Evolutionary conservation across 2,888 invertebrate genomes (phyloP).

Genomic region (Synanthedon formicaeformis): DNA sequence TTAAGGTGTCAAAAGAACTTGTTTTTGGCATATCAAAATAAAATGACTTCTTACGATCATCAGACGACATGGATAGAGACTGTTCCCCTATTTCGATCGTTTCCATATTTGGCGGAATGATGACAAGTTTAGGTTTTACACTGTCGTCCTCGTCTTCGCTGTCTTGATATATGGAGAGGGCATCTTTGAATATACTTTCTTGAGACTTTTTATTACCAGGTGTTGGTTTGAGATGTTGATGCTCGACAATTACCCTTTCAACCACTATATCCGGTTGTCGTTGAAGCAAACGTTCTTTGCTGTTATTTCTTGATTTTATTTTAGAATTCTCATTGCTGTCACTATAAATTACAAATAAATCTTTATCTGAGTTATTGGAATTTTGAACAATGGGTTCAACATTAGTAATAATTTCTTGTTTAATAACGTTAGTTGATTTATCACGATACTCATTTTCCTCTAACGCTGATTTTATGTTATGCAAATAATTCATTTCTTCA

Average conservation of each 20-base stretch:
- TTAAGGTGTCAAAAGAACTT: slow-evolving; percentile 17
- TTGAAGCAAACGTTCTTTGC: slow-evolving; percentile 13
- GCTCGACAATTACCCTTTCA: background rate
- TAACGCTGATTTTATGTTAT: slow-evolving; percentile 2
- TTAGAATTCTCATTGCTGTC: slow-evolving; percentile 27
- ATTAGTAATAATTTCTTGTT: slow-evolving; percentile 8
- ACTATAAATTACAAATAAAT: slow-evolving; percentile 41
- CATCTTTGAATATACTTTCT: background rate
- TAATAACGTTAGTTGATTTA: slow-evolving; percentile 10
- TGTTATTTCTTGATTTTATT: slow-evolving; percentile 9
- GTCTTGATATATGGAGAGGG: slow-evolving; percentile 7
- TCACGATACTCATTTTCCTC: too few species aligned
- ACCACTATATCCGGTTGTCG: background rate
- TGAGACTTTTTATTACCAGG: background rate
- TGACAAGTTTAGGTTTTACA: slow-evolving; percentile 28
- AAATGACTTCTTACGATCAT: slow-evolving; percentile 29
- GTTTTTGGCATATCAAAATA: slow-evolving; percentile 24
- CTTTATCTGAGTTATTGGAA: slow-evolving; percentile 24
- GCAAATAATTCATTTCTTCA: slow-evolving; percentile 8
- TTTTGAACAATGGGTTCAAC: slow-evolving; percentile 15
- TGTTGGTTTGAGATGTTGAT: background rate
- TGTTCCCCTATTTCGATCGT: slow-evolving; percentile 19
- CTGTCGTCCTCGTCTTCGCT: slow-evolving; percentile 20
- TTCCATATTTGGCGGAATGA: slow-evolving; percentile 31
- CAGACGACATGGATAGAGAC: slow-evolving; percentile 21